Evolutionary conservation across 2,888 invertebrate genomes (phyloP).

Genomic region (Aporophyla nigra): DNA sequence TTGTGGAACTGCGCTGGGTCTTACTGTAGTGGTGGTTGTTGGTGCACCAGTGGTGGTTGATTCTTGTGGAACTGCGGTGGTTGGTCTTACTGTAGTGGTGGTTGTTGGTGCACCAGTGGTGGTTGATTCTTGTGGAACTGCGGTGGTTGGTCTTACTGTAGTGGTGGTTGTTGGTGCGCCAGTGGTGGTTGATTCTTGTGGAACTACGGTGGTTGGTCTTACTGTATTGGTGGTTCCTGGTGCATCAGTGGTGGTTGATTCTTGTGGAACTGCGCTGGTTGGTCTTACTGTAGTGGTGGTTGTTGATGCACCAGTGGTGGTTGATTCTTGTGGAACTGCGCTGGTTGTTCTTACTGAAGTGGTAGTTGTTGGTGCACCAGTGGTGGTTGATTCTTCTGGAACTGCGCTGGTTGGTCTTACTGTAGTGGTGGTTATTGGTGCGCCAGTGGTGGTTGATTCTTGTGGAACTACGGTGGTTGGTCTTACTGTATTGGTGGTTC

Average conservation of each 20-base stretch:
- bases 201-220: neutral
- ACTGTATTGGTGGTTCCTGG: neutral
- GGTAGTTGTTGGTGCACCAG: neutral
- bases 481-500: too few species aligned
- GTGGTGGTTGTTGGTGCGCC: neutral
- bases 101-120: neutral
- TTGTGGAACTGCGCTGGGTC: too few species aligned
- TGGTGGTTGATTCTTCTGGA: too few species aligned
- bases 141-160: neutral
- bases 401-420: neutral
- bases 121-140: neutral
- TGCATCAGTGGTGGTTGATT: neutral
- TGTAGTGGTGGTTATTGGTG: too few species aligned
- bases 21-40: neutral
- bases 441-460: neutral
- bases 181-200: neutral
- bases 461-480: neutral
- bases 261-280: neutral
- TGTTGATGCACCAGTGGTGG: neutral
- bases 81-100: neutral
- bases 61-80: neutral
- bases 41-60: too few species aligned
- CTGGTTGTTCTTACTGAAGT: neutral
- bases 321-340: neutral
- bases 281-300: too few species aligned